Percentiles rank a stretch among this genome's conserved stretches.
phyloP scores from a whole-genome alignment of 2,797 vertebrate genomes.

The Acipenser transmontanus region DNA sequence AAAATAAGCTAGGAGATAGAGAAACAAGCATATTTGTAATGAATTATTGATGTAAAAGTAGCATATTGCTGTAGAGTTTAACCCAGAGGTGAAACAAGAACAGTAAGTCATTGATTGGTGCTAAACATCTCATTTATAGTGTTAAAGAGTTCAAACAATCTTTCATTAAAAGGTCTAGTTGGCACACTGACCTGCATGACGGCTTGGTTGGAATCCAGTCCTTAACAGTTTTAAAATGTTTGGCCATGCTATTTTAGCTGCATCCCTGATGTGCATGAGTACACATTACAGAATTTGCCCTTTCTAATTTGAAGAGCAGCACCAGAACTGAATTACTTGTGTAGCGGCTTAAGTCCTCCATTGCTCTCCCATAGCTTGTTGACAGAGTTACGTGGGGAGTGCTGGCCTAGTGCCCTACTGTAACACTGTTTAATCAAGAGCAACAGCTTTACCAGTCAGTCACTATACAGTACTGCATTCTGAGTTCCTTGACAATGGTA shows the following conservation, averaged over 20 bases:
- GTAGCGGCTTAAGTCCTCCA: background rate
- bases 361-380: background rate
- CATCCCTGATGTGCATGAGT: background rate
- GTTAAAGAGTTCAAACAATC: background rate
- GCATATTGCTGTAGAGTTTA: no score
- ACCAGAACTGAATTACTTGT: constrained; percentile 1
- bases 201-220: background rate
- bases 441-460: no score
- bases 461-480: no score
- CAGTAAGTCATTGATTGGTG: no score
- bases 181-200: no score
- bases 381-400: background rate
- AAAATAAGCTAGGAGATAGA: no score
- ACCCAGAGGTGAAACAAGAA: no score
- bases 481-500: no score
- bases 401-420: background rate
- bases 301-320: background rate
- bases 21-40: no score
- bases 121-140: no score
- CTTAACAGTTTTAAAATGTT: background rate
- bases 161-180: background rate
- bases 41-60: no score
- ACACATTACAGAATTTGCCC: background rate
- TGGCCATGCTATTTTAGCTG: constrained; percentile 3
- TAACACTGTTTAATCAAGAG: background rate